Percentiles rank a stretch among this genome's conserved stretches.
phyloP scores from a whole-genome alignment of 2,888 invertebrate species.

The Latrodectus elegans region DNA sequence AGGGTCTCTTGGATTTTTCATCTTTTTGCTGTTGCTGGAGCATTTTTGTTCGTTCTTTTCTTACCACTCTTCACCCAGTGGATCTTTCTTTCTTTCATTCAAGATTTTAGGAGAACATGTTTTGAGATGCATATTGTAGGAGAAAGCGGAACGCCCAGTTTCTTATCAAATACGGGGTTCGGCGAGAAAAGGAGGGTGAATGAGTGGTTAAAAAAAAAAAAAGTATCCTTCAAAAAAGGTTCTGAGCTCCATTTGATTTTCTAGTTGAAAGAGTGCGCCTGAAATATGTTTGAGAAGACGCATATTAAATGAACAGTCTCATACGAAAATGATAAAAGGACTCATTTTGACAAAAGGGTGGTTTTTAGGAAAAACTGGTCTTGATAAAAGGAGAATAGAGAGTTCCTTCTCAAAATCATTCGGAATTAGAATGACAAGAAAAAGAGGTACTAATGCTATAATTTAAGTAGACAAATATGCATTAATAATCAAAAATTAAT shows the following conservation, averaged over 20 bases:
- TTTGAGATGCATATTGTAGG: conserved; percentile 36
- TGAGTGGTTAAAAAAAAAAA: background rate
- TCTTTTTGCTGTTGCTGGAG: background rate
- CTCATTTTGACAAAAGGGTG: too few relatives aligned
- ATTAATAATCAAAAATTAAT: too few relatives aligned
- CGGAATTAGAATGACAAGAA: too few relatives aligned
- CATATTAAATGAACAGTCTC: background rate
- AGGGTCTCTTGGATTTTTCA: conserved; percentile 43
- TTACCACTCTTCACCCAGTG: background rate
- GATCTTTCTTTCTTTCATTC: background rate
- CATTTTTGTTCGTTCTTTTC: conserved; percentile 3
- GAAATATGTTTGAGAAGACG: background rate
- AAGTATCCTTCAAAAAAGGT: background rate
- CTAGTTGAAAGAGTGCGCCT: background rate
- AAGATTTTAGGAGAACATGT: conserved; percentile 31
- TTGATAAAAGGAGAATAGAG: too few relatives aligned
- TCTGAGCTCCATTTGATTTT: background rate
- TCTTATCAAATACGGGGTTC: background rate
- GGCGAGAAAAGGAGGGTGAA: conserved; percentile 2
- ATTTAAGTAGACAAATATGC: too few relatives aligned
- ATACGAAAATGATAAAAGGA: too few relatives aligned
- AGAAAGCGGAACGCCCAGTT: conserved; percentile 40
- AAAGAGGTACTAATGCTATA: too few relatives aligned
- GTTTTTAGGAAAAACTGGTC: too few relatives aligned
- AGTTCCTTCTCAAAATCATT: too few relatives aligned